phyloP scores from a whole-genome alignment of 2,797 vertebrate genomes.

The Sebastes glaucus region DNA sequence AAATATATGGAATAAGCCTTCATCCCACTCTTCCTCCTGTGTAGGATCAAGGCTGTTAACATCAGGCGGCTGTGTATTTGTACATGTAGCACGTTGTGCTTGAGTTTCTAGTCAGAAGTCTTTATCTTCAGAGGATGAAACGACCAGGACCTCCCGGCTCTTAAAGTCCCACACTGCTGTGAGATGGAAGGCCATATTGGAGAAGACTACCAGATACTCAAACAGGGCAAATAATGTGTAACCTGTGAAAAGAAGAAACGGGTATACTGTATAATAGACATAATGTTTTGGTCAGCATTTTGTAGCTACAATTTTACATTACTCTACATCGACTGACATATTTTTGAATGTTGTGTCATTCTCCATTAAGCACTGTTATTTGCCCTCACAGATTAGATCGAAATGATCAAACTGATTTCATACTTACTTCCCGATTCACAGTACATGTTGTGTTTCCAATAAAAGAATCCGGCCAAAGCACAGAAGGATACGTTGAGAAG shows the following conservation, averaged over 20 bases:
- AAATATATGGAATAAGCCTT: constrained; percentile 62
- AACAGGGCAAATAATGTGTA: constrained; percentile 92
- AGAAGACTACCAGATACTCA: constrained; percentile 93
- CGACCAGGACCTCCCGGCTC: constrained; percentile 88
- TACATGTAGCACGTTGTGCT: constrained; percentile 2
- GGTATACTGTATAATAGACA: neutral
- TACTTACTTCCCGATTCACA: constrained; percentile 90
- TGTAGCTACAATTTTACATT: neutral
- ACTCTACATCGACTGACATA: neutral
- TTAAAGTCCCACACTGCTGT: constrained; percentile 94
- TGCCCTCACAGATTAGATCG: neutral
- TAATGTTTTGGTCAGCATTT: neutral
- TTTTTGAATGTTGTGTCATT: neutral
- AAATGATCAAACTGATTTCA: neutral
- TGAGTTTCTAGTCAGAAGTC: constrained; percentile 81
- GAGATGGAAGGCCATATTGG: constrained; percentile 97
- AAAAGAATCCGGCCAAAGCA: constrained; percentile 83
- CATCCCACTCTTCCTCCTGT: constrained; percentile 40
- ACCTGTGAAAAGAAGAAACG: constrained; percentile 69
- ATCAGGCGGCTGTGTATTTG: neutral
- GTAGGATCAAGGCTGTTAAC: constrained; percentile 17
- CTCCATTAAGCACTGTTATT: neutral
- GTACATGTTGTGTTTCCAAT: constrained; percentile 91
- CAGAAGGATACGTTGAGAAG: constrained; percentile 85
- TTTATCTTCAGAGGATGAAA: constrained; percentile 88